Conservation (phyloP, 2,888 invertebrate species). For the Chymomyza fuscimana region DNA sequence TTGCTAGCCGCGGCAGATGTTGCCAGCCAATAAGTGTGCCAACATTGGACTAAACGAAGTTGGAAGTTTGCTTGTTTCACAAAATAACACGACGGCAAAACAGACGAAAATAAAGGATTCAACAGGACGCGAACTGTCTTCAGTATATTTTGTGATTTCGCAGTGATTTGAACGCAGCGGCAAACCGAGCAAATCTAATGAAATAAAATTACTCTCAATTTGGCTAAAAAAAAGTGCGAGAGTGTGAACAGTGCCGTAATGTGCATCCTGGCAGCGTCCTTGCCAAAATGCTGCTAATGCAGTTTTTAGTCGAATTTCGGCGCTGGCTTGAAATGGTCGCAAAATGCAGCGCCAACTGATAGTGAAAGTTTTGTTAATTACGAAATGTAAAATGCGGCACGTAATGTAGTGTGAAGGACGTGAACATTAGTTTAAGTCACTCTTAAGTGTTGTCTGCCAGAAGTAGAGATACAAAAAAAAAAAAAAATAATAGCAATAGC, state of each 20-base stretch:
- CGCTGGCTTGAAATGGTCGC: slow-evolving; percentile 52
- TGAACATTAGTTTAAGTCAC: background rate
- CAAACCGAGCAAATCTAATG: slow-evolving; percentile 28
- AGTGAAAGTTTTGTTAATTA: slow-evolving; percentile 17
- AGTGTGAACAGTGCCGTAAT: background rate
- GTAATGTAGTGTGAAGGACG: slow-evolving; percentile 32
- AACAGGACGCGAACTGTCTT: slow-evolving; percentile 64
- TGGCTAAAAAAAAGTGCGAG: slow-evolving; percentile 30
- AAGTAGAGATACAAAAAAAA: background rate
- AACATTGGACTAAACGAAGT: slow-evolving; percentile 25
- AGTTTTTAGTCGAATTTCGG: slow-evolving; percentile 57
- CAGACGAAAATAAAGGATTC: slow-evolving; percentile 65
- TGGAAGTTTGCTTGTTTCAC: slow-evolving; percentile 35
- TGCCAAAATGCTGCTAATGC: background rate
- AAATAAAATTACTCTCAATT: slow-evolving; percentile 9
- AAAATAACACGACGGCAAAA: slow-evolving; percentile 19
- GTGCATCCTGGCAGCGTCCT: slow-evolving; percentile 14
- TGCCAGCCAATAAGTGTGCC: slow-evolving; percentile 14
- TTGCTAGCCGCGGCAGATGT: slow-evolving; percentile 2
- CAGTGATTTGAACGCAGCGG: slow-evolving; percentile 67
- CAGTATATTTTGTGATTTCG: slow-evolving; percentile 70
- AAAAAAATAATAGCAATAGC: background rate
- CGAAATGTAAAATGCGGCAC: slow-evolving; percentile 15
- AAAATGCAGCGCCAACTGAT: slow-evolving; percentile 31
- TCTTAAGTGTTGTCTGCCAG: no score